phyloP scores from a whole-genome alignment of 2,113 vertebrate genomes.

The Rhinolophus sinicus region DNA sequence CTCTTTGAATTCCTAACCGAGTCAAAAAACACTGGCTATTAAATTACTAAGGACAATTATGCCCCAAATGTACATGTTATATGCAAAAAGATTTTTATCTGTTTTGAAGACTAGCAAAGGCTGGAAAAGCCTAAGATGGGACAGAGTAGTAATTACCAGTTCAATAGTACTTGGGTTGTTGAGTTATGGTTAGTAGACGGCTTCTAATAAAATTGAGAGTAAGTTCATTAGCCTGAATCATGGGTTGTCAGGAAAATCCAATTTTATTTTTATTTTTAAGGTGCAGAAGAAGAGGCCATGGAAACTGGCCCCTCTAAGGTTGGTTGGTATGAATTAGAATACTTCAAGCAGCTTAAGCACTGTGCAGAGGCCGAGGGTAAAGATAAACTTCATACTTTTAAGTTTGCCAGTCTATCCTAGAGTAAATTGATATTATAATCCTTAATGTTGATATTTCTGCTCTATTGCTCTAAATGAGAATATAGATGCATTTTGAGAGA shows the following conservation, averaged over 20 bases:
- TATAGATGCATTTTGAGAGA: constrained; percentile 41
- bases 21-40: constrained; percentile 10
- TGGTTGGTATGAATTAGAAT: not conserved
- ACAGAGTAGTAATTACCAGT: constrained; percentile 12
- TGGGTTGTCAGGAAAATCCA: not conserved
- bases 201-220: not conserved
- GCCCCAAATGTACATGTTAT: not conserved
- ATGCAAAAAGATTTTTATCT: constrained; percentile 39
- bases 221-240: constrained; percentile 43
- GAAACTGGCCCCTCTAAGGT: not conserved
- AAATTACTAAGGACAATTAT: constrained; percentile 16
- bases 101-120: constrained; percentile 44
- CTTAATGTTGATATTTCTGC: not conserved
- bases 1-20: constrained; percentile 13
- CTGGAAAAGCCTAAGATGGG: not conserved
- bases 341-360: not conserved
- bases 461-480: constrained; percentile 31
- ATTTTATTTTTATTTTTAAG: constrained; percentile 50
- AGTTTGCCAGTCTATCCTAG: not conserved
- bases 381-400: not conserved
- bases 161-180: constrained; percentile 1
- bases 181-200: constrained; percentile 3
- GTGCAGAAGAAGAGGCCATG: not conserved
- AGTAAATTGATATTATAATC: not conserved
- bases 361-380: not conserved